phyloP scores from a whole-genome alignment of 2,888 invertebrate genomes.

The Scrobipalpa atriplicella region DNA sequence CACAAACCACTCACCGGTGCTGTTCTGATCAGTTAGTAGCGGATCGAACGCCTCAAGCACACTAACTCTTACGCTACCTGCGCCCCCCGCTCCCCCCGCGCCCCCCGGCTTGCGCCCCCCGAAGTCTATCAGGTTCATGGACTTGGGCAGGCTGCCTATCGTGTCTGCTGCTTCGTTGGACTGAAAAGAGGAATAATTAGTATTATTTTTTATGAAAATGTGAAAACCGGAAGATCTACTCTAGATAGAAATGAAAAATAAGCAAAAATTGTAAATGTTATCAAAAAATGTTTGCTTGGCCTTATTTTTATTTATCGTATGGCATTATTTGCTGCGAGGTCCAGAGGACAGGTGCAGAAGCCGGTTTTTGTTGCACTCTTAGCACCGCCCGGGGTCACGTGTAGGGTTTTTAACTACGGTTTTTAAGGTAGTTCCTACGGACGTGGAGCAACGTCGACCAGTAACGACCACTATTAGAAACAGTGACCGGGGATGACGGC shows the following conservation, averaged over 20 bases:
- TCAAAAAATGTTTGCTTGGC: too few relatives aligned
- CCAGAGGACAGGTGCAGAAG: too few relatives aligned
- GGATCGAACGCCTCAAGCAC: conserved; percentile 95
- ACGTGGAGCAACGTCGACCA: too few relatives aligned
- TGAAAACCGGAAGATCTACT: neutral
- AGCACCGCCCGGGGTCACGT: too few relatives aligned
- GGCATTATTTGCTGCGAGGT: too few relatives aligned
- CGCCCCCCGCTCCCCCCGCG: conserved; percentile 43
- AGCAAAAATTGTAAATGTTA: neutral
- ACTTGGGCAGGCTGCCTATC: conserved; percentile 64
- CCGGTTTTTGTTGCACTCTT: too few relatives aligned
- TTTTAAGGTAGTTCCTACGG: too few relatives aligned
- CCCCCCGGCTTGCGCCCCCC: conserved; percentile 55
- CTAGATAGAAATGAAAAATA: conserved; percentile 2
- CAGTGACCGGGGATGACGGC: too few relatives aligned
- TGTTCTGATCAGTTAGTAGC: conserved; percentile 85
- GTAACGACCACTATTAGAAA: too few relatives aligned
- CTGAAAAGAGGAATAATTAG: conserved; percentile 51
- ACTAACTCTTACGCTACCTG: conserved; percentile 84
- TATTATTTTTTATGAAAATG: too few relatives aligned
- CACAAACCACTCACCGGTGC: conserved; percentile 79
- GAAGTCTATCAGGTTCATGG: conserved; percentile 76
- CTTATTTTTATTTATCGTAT: too few relatives aligned
- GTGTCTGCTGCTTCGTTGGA: conserved; percentile 71
- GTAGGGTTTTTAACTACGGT: too few relatives aligned